phyloP scores from a whole-genome alignment of 2,888 invertebrate species.

The Orthosia gracilis region DNA sequence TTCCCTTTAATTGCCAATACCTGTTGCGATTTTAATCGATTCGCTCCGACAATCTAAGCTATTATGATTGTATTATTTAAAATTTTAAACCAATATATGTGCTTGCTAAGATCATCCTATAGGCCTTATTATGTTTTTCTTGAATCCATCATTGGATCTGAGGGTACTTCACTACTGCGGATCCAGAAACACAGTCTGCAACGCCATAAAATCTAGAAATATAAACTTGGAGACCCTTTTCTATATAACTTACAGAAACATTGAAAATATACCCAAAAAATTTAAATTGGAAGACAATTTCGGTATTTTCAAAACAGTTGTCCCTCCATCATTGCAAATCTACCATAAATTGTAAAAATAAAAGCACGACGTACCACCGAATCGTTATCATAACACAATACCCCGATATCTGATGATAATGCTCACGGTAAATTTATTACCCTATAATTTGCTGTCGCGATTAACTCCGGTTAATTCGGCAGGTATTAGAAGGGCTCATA shows the following conservation, averaged over 20 bases:
- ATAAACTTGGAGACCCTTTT: too few relatives aligned
- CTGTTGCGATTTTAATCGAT: too few relatives aligned
- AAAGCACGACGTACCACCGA: conserved; percentile 20
- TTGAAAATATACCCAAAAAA: background rate
- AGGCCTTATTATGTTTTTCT: too few relatives aligned
- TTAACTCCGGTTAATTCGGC: conserved; percentile 51
- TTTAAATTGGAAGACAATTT: background rate
- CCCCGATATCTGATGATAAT: conserved; percentile 35
- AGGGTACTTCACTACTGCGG: too few relatives aligned
- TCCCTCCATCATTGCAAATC: conserved; percentile 5
- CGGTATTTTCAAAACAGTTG: background rate
- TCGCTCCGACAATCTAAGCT: too few relatives aligned
- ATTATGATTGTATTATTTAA: too few relatives aligned
- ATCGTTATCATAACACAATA: conserved; percentile 30
- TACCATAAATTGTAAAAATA: conserved; percentile 10
- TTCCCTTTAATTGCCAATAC: too few relatives aligned
- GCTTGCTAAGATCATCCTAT: background rate
- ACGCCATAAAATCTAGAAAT: too few relatives aligned
- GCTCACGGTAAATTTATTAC: conserved; percentile 47
- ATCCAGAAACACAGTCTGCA: too few relatives aligned
- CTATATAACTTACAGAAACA: background rate
- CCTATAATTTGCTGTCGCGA: conserved; percentile 26
- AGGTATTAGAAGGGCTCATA: conserved; percentile 47
- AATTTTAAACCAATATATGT: background rate
- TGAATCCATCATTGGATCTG: too few relatives aligned